These are phyloP conservation scores for Biston betularia DNA, from an alignment of 2,888 invertebrate species.

Conservation along the genomic window DNA sequence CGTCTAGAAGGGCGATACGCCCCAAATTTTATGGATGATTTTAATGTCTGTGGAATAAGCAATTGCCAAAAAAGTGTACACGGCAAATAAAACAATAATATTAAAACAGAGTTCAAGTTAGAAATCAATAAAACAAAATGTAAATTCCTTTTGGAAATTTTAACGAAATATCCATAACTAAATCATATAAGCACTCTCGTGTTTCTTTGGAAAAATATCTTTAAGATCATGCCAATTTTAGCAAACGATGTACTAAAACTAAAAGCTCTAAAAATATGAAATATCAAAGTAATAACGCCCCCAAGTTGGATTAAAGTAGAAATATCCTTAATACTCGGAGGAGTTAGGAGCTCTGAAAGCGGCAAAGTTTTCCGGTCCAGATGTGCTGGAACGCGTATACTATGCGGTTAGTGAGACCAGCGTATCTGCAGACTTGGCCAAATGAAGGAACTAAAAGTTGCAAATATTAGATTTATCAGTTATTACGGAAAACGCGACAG, in stretches of 20 bases:
- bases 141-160: too few relatives aligned
- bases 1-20: constrained; percentile 48
- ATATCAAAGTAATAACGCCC: constrained; percentile 20
- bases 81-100: constrained; percentile 7
- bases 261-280: constrained; percentile 20
- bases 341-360: constrained; percentile 50
- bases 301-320: constrained; percentile 36
- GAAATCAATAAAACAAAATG: neutral
- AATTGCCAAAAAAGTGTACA: constrained; percentile 33
- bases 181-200: too few relatives aligned
- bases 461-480: neutral
- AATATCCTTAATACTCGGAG: constrained; percentile 39
- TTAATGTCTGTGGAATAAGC: constrained; percentile 48
- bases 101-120: neutral
- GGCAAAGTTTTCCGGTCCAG: constrained; percentile 55
- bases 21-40: constrained; percentile 53
- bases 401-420: constrained; percentile 6
- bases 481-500: neutral
- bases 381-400: constrained; percentile 46
- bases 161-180: neutral
- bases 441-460: neutral
- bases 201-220: too few relatives aligned
- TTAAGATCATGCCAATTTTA: too few relatives aligned
- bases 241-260: neutral
- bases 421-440: neutral